A percentile compares a stretch with the other conserved stretches of the same genome.
Evolutionary conservation across 2,797 vertebrate species (phyloP).

Genomic region (Adrianichthys oophorus): DNA sequence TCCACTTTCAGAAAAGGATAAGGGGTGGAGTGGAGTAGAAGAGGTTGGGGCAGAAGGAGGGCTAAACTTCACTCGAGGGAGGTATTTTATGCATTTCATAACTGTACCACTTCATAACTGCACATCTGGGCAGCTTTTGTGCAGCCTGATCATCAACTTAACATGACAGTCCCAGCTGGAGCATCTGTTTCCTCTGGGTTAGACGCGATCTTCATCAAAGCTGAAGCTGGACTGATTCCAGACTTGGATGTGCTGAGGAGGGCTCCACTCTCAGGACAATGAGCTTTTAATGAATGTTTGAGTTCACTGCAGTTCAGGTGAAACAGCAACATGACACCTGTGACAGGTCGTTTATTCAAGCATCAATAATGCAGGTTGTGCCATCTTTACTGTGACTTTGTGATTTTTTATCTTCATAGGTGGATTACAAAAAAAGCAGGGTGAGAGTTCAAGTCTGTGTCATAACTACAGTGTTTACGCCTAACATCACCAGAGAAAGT

Average conservation of each 20-base stretch:
- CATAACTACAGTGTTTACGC: background rate
- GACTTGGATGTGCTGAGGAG: slow-evolving; percentile 47
- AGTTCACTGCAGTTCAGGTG: slow-evolving; percentile 60
- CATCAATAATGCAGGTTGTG: slow-evolving; percentile 70
- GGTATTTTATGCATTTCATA: too few relatives aligned
- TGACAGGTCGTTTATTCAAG: slow-evolving; percentile 62
- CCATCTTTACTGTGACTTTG: slow-evolving; percentile 41
- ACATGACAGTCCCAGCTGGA: background rate
- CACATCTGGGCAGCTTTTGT: too few relatives aligned
- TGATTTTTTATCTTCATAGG: background rate
- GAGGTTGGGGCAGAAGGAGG: too few relatives aligned
- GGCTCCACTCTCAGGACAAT: slow-evolving; percentile 50
- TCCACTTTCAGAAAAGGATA: background rate
- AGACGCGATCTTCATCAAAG: slow-evolving; percentile 24
- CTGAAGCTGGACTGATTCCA: slow-evolving; percentile 44
- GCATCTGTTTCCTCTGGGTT: background rate
- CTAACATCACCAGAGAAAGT: slow-evolving; percentile 2
- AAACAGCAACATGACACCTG: slow-evolving; percentile 71
- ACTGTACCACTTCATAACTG: too few relatives aligned
- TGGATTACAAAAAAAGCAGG: background rate
- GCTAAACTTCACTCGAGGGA: too few relatives aligned
- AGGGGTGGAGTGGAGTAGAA: background rate
- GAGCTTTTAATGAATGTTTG: slow-evolving; percentile 61
- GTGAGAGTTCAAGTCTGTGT: background rate
- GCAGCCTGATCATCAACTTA: background rate